phyloP scores from a whole-genome alignment of 2,888 invertebrate species.

The Trichacis sp. region DNA sequence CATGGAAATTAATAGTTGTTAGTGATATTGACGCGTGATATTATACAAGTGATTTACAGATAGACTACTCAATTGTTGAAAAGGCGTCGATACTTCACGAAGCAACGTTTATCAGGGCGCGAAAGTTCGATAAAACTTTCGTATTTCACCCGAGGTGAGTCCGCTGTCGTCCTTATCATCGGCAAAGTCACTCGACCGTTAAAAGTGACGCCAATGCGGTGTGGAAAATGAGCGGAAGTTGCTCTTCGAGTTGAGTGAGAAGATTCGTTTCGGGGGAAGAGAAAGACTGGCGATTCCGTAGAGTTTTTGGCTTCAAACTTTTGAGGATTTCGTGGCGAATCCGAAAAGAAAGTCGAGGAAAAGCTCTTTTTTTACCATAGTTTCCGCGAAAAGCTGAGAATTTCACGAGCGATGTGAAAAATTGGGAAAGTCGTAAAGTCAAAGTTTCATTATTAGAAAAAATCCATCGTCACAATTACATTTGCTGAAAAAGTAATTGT shows the following conservation, averaged over 20 bases:
- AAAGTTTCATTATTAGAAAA: no score
- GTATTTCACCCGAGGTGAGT: slow-evolving; percentile 16
- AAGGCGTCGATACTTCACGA: neutral
- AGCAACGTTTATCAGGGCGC: neutral
- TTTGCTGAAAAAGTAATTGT: no score
- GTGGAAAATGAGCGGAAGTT: slow-evolving; percentile 36
- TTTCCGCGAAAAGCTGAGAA: no score
- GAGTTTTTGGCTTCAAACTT: slow-evolving; percentile 24
- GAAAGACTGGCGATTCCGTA: slow-evolving; percentile 18
- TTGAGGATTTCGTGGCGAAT: no score
- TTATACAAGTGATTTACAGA: no score
- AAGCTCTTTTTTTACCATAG: no score
- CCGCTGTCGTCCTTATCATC: slow-evolving; percentile 20
- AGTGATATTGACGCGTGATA: neutral
- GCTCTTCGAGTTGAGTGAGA: slow-evolving; percentile 22
- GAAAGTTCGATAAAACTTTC: slow-evolving; percentile 11
- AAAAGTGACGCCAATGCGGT: slow-evolving; percentile 30
- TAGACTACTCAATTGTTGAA: neutral
- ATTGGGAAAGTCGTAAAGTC: no score
- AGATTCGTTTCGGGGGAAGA: slow-evolving; percentile 28
- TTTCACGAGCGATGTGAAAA: no score
- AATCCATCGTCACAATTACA: no score
- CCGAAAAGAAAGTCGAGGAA: no score
- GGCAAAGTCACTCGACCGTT: slow-evolving; percentile 25
- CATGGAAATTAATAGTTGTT: neutral